A percentile compares a stretch with the other conserved stretches of the same genome.
phyloP scores from a whole-genome alignment of 2,113 vertebrate genomes.

The Lates calcarifer region DNA sequence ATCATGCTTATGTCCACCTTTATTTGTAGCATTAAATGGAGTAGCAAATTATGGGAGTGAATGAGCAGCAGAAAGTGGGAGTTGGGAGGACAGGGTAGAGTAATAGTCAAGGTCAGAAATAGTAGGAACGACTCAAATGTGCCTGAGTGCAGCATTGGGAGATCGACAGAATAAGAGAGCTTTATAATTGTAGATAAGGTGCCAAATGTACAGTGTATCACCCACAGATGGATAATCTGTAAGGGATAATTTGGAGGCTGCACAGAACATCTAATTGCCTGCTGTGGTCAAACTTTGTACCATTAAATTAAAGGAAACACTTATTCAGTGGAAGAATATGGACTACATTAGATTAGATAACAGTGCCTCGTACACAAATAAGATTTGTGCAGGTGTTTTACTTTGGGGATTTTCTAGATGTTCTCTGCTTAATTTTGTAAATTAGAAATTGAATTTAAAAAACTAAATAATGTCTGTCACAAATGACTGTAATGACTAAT shows the following conservation, averaged over 20 bases:
- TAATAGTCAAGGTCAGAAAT: constrained; percentile 7
- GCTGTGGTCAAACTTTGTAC: not conserved
- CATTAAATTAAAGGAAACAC: not conserved
- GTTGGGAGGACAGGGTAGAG: not conserved
- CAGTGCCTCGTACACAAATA: not conserved
- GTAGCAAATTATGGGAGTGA: constrained; percentile 31
- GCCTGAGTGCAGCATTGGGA: not conserved
- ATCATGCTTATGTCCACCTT: constrained; percentile 37
- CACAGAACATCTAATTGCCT: not conserved
- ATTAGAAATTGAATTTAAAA: no score
- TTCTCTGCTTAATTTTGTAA: no score
- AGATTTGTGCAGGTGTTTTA: not conserved
- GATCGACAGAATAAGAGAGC: not conserved
- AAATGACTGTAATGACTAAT: not conserved
- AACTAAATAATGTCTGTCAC: not conserved
- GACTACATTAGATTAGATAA: not conserved
- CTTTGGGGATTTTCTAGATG: not conserved
- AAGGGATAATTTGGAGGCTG: constrained; percentile 25
- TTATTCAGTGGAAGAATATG: not conserved
- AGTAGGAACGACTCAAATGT: not conserved
- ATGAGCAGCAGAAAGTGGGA: constrained; percentile 11
- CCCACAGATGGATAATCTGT: constrained; percentile 16
- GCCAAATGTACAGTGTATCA: constrained; percentile 13
- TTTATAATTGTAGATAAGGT: not conserved
- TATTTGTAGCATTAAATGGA: constrained; percentile 37